Base-by-base conservation (phyloP, 2,888 invertebrate genomes). In the Platycnemis pennipes region DNA sequence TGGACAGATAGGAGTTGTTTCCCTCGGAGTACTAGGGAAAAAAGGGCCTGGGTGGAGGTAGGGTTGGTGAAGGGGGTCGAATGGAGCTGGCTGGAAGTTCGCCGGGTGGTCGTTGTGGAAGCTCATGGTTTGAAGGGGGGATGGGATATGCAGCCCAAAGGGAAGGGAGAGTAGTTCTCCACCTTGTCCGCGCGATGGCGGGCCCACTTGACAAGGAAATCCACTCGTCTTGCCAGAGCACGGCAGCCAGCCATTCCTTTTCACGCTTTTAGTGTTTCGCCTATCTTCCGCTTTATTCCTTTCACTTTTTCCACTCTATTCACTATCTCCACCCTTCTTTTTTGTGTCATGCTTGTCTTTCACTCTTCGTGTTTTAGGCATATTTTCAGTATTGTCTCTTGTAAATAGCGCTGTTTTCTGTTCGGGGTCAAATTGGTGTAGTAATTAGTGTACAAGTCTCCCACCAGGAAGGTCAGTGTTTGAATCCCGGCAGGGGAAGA, bases 201-300 rank as follows among this genome's bases (percentile, higher is more conserved):
- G 31, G 37, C 77, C 77, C 77, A 11, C 77, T 77, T 37, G 77
- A 77, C 77, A 77, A 37, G 77, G 77, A 77, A 77, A 37, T 31
- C 77, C 77, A 77, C 77, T 77, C 77, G 77, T 77, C 26, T 11
- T 37, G 77, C 77, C 63, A 77, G 77, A 37, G 77, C n/a, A n/a
- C 11, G 37, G 37, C 77, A 77, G 11, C 5, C 69, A 69, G 31
- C 8, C 69, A 7, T 7, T 13, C n/a, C 45, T 19, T n/a, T n/a
- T 77, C 16, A 4, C 45, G 0, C 87, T 85, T 42, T 85, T 42
- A 77, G 13, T 77, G 22, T 94, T 86, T 46, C 53, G 16, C 31
- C n/a, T 16, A 22, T 19, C 37, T 45, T 37, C 5, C 26, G 22
- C 45, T n/a, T n/a, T n/a, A n/a, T n/a, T n/a, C n/a, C 19, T 85